phyloP scores from a whole-genome alignment of 1,140 invertebrate genomes.

The Philotrypesis tridentata region DNA sequence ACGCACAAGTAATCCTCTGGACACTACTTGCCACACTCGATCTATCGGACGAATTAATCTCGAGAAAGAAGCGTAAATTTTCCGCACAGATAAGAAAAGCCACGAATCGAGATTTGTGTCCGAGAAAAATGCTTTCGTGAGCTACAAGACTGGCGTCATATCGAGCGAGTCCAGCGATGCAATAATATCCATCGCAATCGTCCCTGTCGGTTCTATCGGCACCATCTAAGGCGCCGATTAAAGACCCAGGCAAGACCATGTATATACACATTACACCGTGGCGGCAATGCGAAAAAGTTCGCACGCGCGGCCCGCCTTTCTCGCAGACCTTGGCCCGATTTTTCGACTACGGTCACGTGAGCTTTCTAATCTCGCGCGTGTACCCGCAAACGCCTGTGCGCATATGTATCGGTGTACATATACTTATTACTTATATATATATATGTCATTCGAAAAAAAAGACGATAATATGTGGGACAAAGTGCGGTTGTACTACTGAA shows the following conservation, averaged over 20 bases:
- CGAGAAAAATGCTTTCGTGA: background rate
- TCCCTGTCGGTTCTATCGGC: background rate
- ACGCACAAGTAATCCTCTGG: no score
- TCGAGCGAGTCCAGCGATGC: background rate
- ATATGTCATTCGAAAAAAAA: no score
- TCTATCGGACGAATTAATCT: no score
- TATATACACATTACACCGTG: background rate
- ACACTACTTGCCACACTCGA: no score
- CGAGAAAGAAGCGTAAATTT: no score
- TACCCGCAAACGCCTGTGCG: background rate
- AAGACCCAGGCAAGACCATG: background rate
- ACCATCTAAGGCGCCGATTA: background rate
- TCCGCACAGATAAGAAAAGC: no score
- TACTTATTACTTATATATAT: no score
- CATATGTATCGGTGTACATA: background rate
- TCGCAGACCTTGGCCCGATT: constrained; percentile 59
- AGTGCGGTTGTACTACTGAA: background rate
- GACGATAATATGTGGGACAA: background rate
- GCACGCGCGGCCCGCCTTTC: constrained; percentile 45
- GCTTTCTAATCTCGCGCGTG: constrained; percentile 22
- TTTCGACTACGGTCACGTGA: constrained; percentile 22
- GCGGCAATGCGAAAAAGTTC: constrained; percentile 28
- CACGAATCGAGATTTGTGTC: no score
- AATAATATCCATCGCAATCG: background rate
- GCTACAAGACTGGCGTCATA: background rate